These are phyloP conservation scores for Aldabrachelys gigantea DNA, from an alignment of 2,113 vertebrate genomes.

Conservation along the genomic window DNA sequence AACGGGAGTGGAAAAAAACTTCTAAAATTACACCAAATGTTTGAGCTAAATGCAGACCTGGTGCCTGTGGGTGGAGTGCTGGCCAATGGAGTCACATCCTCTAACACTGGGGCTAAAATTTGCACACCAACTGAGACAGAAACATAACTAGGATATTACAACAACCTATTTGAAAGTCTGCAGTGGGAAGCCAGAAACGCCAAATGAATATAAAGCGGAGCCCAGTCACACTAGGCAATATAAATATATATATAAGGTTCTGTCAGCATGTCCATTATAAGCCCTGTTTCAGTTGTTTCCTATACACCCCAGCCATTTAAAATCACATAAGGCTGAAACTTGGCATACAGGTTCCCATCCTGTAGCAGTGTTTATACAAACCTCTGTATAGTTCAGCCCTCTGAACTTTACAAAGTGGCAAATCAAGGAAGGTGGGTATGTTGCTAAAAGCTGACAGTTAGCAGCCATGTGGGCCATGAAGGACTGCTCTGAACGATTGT, in stretches of 20 bases:
- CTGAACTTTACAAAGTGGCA: neutral
- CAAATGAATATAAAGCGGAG: neutral
- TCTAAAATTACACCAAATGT: neutral
- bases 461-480: neutral
- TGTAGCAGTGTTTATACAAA: neutral
- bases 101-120: fast-evolving
- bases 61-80: neutral
- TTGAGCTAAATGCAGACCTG: neutral
- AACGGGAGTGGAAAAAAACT: neutral
- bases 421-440: fast-evolving
- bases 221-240: fast-evolving
- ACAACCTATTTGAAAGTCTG: neutral
- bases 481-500: neutral
- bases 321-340: neutral
- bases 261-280: neutral
- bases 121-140: neutral
- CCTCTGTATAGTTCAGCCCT: neutral
- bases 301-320: neutral
- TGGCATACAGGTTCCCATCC: fast-evolving
- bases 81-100: neutral
- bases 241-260: conserved; percentile 8
- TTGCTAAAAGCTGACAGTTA: neutral
- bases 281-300: neutral
- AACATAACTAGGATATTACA: neutral
- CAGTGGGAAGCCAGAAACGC: neutral